Conservation (phyloP, 2,888 invertebrate species). For the Yponomeuta cagnagella region DNA sequence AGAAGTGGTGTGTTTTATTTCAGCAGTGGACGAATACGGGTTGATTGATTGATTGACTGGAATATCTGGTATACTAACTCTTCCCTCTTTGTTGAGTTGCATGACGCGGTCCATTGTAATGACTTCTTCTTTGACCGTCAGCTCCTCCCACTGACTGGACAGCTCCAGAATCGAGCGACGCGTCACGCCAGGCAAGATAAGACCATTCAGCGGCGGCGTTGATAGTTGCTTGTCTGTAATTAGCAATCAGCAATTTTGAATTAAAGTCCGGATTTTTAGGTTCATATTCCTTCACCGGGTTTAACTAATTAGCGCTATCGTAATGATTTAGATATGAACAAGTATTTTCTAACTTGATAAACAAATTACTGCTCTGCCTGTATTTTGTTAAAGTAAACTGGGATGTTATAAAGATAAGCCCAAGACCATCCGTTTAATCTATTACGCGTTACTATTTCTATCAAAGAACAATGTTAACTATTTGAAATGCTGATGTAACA, state of each 20-base stretch:
- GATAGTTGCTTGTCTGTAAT: conserved; percentile 89
- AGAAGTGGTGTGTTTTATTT: no score
- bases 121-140: conserved; percentile 85
- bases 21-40: no score
- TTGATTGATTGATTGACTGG: no score
- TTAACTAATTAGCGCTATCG: neutral
- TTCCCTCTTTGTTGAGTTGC: conserved; percentile 83
- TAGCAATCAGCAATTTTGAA: conserved; percentile 6
- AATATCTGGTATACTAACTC: conserved; percentile 78
- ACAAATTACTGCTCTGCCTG: neutral
- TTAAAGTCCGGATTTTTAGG: neutral
- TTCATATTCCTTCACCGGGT: neutral
- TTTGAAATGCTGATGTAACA: conserved; percentile 14
- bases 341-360: neutral
- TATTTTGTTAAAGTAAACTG: neutral
- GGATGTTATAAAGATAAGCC: neutral
- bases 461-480: conserved; percentile 4
- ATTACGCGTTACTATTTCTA: neutral
- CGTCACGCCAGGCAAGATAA: conserved; percentile 96
- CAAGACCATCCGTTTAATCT: neutral
- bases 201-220: conserved; percentile 94
- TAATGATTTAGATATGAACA: neutral
- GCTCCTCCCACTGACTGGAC: conserved; percentile 88
- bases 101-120: conserved; percentile 91
- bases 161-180: conserved; percentile 91